Base-by-base conservation (phyloP, 2,797 vertebrate species). In the Galaxias olidus region DNA sequence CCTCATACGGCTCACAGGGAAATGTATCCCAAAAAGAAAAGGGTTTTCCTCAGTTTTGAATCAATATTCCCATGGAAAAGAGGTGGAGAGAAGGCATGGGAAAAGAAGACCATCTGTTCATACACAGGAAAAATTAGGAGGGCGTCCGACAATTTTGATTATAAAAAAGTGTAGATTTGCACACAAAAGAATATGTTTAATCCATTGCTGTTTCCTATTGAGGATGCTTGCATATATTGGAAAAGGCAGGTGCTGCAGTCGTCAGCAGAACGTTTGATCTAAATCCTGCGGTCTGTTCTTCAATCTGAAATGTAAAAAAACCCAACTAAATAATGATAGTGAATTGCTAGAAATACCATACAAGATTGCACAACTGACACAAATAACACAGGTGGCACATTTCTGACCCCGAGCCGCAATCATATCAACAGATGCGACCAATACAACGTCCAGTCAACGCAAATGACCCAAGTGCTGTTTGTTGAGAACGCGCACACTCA, bases 1-100 rank as follows among this genome's bases (percentile, higher is more conserved):
- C 76, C 56, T 70, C 61, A 64, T 5, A 18, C 71, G 54, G 72
- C 54, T 72, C 69, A 77, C 71, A 13, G 58, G 52, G 71, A 4
- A 66, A 43, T 64, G 61, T 55, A 71, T 20, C 17, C 40, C 15
- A 11, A 8, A 59, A 13, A 13, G 1, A 8, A n/a, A 19, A 52
- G 30, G 30, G 11, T 11, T 20, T 48, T 45, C 13, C 4, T 65
- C 20, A 55, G 52, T 58, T 14, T 10, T 40, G 15, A 51, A 68
- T 1, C 1, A 13, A 47, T 58, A 58, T 15, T 43, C 55, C 55
- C 14, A 58, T 8, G 17, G 55, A 58, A 11, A 10, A 10, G 50
- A 51, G 15, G 18, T n/a, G 11, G 50, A 18, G 9, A 20, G 17
- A n/a, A 15, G n/a, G 14, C 49, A 15, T 30, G 30, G 2, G 30